Conservation (phyloP, 2,113 vertebrate species). For the Hemibagrus wyckioides region DNA sequence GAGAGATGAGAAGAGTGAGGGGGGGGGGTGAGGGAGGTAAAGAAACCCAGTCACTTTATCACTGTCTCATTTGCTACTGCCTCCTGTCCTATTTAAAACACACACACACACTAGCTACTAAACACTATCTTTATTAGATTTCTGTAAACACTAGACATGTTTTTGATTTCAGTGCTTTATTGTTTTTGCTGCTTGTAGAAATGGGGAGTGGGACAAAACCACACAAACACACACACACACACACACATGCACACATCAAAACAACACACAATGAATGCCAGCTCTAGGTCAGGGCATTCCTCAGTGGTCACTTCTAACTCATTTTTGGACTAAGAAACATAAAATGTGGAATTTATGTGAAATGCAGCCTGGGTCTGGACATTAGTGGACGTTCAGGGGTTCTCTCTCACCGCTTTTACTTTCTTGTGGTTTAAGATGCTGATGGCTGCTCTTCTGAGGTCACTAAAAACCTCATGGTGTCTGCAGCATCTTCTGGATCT, state of each 20-base stretch:
- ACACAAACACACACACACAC: neutral
- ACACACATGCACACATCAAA: neutral
- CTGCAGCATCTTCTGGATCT: neutral
- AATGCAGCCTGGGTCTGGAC: neutral
- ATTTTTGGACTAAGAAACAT: neutral
- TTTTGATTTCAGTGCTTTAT: no score
- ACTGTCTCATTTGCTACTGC: conserved; percentile 19
- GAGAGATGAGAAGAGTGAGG: neutral
- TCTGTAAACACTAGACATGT: no score
- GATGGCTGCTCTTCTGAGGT: neutral
- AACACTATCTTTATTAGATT: no score
- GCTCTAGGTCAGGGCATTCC: neutral
- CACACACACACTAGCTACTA: neutral
- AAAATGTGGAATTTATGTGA: neutral
- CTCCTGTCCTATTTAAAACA: conserved; percentile 27
- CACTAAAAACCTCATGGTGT: neutral
- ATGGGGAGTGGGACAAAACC: no score
- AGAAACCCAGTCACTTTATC: conserved; percentile 17
- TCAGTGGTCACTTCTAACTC: neutral
- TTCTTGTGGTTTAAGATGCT: neutral
- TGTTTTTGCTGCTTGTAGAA: no score
- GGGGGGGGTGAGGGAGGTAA: neutral
- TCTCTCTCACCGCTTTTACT: neutral
- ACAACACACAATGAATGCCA: neutral
- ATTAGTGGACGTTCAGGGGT: neutral